Percentiles rank a stretch among this genome's conserved stretches.
phyloP scores from a whole-genome alignment of 2,113 vertebrate genomes.

The Herpailurus yagouaroundi region DNA sequence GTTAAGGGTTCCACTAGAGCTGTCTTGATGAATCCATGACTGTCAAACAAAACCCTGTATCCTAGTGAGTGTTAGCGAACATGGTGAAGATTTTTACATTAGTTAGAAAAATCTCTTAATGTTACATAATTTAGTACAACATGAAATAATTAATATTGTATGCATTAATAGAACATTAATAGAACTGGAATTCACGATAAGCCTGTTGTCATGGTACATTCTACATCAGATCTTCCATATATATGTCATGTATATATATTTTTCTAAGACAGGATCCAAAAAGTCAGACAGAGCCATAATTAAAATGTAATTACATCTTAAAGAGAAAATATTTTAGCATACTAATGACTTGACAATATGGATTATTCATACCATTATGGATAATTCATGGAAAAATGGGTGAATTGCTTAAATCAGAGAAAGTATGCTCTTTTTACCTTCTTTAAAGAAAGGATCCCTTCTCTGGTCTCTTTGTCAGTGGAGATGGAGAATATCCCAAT shows the following conservation, averaged over 20 bases:
- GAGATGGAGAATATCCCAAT: slow-evolving; percentile 93
- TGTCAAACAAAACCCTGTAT: not conserved
- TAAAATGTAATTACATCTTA: not conserved
- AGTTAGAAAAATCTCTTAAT: not conserved
- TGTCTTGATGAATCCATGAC: not conserved
- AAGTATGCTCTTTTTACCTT: slow-evolving; percentile 87
- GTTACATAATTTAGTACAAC: not conserved
- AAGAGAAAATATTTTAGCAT: not conserved
- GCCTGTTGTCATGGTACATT: not conserved
- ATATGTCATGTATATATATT: not conserved
- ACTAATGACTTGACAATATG: not conserved
- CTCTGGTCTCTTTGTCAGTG: slow-evolving; percentile 94
- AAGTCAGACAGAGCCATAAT: not conserved
- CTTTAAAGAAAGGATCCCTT: slow-evolving; percentile 95
- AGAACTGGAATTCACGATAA: not conserved
- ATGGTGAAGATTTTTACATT: not conserved
- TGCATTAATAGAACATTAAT: not conserved
- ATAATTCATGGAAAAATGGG: not conserved
- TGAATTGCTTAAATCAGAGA: not conserved
- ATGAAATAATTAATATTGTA: not conserved
- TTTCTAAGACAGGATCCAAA: not conserved
- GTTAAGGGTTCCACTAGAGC: not conserved
- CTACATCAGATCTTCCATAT: not conserved
- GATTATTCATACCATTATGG: not conserved
- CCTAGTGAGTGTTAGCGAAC: not conserved